A percentile compares a stretch with the other conserved stretches of the same genome.
These are phyloP conservation scores for Emydocephalus ijimae DNA, from an alignment of 2,113 vertebrate genomes.

Conservation along the genomic window DNA sequence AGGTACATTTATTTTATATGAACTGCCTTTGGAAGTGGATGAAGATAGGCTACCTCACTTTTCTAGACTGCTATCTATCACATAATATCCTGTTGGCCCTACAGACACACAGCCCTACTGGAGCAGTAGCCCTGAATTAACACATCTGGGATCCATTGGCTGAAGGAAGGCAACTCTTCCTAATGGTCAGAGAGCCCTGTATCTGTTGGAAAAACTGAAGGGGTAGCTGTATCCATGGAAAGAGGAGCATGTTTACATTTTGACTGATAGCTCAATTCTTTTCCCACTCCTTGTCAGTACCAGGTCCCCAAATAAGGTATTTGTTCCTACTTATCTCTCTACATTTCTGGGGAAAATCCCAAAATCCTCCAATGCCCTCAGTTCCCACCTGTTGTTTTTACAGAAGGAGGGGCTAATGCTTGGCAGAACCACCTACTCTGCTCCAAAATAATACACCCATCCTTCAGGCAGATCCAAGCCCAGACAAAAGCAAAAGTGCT, in stretches of 20 bases:
- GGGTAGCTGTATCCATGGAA: neutral
- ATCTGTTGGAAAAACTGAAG: neutral
- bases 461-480: neutral
- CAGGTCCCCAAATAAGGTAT: neutral
- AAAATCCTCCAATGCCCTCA: neutral
- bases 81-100: neutral
- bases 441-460: neutral
- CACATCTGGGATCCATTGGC: neutral
- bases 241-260: neutral
- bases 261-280: neutral
- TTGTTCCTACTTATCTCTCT: neutral
- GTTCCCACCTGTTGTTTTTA: constrained; percentile 7
- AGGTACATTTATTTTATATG: neutral
- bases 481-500: neutral
- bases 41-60: neutral
- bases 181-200: neutral
- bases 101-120: neutral
- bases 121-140: neutral
- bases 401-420: neutral
- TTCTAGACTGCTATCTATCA: neutral
- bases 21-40: neutral
- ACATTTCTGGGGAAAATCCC: neutral
- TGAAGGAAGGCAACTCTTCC: neutral
- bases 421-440: neutral
- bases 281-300: neutral